phyloP scores from a whole-genome alignment of 2,113 vertebrate species.

The Albula goreensis region DNA sequence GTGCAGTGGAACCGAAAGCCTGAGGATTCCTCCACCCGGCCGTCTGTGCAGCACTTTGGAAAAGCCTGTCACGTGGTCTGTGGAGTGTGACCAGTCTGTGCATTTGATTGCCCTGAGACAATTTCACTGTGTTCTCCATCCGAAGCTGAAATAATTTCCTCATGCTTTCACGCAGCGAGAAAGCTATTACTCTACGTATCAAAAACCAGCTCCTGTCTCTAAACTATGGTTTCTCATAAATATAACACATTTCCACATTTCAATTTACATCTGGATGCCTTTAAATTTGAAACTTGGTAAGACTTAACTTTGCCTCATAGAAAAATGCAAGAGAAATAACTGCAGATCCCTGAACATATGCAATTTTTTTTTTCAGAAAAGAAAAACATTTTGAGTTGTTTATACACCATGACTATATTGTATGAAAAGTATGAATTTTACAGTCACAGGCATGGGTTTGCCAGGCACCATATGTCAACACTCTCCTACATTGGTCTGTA shows the following conservation, averaged over 20 bases:
- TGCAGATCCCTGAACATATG: neutral
- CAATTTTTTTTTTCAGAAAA: neutral
- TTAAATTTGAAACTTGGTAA: neutral
- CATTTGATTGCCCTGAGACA: neutral
- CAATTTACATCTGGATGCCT: neutral
- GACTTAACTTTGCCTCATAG: neutral
- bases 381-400: too few species aligned
- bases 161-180: neutral
- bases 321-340: neutral
- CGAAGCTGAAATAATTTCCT: neutral
- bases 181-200: neutral
- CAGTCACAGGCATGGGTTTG: neutral
- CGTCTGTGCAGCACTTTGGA: neutral
- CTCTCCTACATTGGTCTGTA: conserved; percentile 33
- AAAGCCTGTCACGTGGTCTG: neutral
- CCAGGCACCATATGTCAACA: conserved; percentile 1
- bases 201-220: neutral
- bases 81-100: neutral
- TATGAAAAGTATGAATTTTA: neutral
- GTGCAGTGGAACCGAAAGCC: neutral
- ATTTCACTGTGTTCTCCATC: neutral
- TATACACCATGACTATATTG: too few species aligned
- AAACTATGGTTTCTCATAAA: neutral
- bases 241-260: neutral
- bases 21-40: neutral